Conservation (phyloP, 2,797 vertebrate genomes). For the Loris lydekkerianus region DNA sequence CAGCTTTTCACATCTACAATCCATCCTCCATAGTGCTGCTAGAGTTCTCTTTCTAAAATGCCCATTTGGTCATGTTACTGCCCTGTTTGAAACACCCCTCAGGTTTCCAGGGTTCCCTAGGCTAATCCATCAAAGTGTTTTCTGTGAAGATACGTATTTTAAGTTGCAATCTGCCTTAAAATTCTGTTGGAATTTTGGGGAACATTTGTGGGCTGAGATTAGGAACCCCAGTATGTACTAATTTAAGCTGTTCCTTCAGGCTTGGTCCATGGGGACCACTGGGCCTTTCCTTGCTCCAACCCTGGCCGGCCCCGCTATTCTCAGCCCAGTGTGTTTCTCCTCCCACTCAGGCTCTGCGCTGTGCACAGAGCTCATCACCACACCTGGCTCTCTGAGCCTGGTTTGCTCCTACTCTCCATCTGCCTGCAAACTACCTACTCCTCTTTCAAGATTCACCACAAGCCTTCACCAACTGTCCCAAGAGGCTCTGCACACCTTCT, state of each 20-base stretch:
- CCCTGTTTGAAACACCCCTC: not conserved
- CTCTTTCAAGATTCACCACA: not conserved
- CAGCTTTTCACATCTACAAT: not conserved
- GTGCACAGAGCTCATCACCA: not conserved
- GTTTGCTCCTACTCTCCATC: not conserved
- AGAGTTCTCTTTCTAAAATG: constrained; percentile 15
- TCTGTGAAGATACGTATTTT: constrained; percentile 58
- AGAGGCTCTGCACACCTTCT: not conserved
- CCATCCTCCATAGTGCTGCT: not conserved
- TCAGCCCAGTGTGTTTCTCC: not conserved
- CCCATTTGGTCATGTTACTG: not conserved
- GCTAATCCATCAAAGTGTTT: not conserved
- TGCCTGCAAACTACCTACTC: not conserved
- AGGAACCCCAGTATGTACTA: not conserved
- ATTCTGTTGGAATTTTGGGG: constrained; percentile 44
- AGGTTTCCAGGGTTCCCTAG: not conserved
- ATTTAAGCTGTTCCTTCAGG: constrained; percentile 20
- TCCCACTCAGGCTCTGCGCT: not conserved
- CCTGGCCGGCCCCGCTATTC: too few species aligned
- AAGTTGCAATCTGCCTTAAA: constrained; percentile 59
- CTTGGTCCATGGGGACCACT: not conserved
- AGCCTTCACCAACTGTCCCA: not conserved
- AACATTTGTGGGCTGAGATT: not conserved
- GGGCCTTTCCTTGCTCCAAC: not conserved
- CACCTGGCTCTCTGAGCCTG: not conserved